Conservation (phyloP, 2,113 vertebrate genomes). For the Chaenogobius annularis region DNA sequence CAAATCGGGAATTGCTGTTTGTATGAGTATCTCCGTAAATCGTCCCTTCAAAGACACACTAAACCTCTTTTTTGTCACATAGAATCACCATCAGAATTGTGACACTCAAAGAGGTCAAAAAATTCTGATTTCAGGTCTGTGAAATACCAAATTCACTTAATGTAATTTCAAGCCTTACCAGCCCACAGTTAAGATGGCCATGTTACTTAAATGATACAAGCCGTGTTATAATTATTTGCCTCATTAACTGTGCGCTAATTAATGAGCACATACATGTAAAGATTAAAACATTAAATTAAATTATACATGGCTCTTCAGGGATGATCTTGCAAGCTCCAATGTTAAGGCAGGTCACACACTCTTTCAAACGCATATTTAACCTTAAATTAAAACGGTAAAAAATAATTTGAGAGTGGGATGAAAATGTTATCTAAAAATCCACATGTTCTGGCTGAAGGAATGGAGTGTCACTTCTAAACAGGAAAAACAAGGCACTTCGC, state of each 20-base stretch:
- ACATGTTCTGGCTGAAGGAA: slow-evolving; percentile 53
- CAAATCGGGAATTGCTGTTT: too few species aligned
- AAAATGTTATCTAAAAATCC: slow-evolving; percentile 41
- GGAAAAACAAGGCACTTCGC: slow-evolving; percentile 36
- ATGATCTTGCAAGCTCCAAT: background rate
- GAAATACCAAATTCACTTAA: background rate
- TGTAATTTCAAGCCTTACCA: background rate
- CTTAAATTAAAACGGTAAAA: slow-evolving; percentile 41
- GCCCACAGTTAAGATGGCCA: background rate
- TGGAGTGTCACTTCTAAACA: slow-evolving; percentile 45
- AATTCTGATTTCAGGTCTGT: background rate
- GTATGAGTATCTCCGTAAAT: too few species aligned
- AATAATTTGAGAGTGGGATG: slow-evolving; percentile 48
- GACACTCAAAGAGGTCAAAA: background rate
- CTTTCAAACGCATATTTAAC: slow-evolving; percentile 39
- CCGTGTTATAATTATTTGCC: slow-evolving; percentile 5
- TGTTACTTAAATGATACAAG: background rate
- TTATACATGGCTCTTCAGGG: slow-evolving; percentile 1
- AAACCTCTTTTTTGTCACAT: background rate
- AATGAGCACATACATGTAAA: slow-evolving; percentile 4
- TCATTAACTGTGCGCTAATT: slow-evolving; percentile 9
- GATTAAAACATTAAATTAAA: slow-evolving; percentile 2
- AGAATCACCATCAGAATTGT: background rate
- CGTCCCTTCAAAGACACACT: too few species aligned
- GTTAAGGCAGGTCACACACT: slow-evolving; percentile 1